These are phyloP conservation scores for Pseudopleuronectes americanus DNA, from an alignment of 2,797 vertebrate genomes.

Conservation along the genomic window DNA sequence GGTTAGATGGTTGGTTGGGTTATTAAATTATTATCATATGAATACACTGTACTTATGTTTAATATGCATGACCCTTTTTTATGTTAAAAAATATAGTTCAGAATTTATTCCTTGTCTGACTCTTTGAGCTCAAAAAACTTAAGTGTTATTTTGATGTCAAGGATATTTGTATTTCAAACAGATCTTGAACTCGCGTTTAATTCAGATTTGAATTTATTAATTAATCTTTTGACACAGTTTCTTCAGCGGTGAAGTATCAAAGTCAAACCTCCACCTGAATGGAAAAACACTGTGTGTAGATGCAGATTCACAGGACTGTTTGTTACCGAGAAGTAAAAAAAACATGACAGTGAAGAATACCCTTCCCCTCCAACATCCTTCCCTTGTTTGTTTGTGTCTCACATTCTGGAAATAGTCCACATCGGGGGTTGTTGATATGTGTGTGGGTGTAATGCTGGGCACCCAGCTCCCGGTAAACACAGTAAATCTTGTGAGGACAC, in stretches of 20 bases:
- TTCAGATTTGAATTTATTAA: too few relatives aligned
- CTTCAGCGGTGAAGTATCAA: neutral
- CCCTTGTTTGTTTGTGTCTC: constrained; percentile 78
- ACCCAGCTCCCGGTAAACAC: constrained; percentile 59
- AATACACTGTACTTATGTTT: too few relatives aligned
- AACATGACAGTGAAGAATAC: constrained; percentile 51
- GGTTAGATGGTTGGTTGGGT: too few relatives aligned
- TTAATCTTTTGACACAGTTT: neutral
- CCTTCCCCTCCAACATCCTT: constrained; percentile 76
- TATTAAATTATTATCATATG: too few relatives aligned
- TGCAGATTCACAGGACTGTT: constrained; percentile 34
- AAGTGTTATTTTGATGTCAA: too few relatives aligned
- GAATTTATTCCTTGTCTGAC: too few relatives aligned
- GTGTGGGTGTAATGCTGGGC: constrained; percentile 18
- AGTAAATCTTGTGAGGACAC: constrained; percentile 41
- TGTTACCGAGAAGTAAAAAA: constrained; percentile 33
- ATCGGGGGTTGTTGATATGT: constrained; percentile 45
- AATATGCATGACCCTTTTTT: too few relatives aligned
- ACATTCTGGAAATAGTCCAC: constrained; percentile 65
- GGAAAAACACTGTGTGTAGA: constrained; percentile 53
- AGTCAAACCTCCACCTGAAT: constrained; percentile 15
- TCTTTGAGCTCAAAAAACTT: too few relatives aligned
- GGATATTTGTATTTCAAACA: too few relatives aligned
- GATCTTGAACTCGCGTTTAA: too few relatives aligned
- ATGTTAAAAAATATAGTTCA: too few relatives aligned